Base-by-base conservation (phyloP, 2,113 vertebrate genomes). In the Xiphophorus couchianus region DNA sequence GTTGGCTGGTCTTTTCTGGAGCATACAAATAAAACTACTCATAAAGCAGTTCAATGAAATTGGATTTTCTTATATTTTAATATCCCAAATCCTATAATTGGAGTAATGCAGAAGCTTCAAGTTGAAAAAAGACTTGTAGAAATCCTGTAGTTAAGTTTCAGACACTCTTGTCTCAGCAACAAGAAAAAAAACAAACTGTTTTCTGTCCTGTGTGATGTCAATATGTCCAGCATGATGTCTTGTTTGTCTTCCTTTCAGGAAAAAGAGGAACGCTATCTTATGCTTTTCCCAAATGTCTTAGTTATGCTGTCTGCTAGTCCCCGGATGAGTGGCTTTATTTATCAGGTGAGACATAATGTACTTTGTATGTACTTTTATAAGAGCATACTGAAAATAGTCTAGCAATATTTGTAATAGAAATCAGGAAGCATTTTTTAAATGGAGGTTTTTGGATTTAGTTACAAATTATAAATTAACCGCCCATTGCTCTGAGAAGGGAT, bases 241-340 rank as follows among this genome's bases (percentile, higher is more conserved):
- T 7, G 27, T 78, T 1, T 58, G 25, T 70, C 10, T 76, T 27
- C 73, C 28, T 81, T 62, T 1, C 85, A 99, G 98, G 98, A 99
- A 67, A 97, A 96, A 92, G 97, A 99, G 31, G 98, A 99, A 84
- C 92, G 97, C 0, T 99, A 99, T 91, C 93, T 99, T 72, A 94
- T 99, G 95, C 90, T 99, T 78, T 99, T 99, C 90, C 94, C 97
- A 25, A 96, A 89, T 3, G 74, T 96, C 85, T 81, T 99, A 75
- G 91, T 99, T 74, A 96, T 98, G 95, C 92, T 99, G 29, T 98
- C 97, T 30, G 96, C 97, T 77, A 99, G 97, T 90, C 96, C 97
- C 71, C 95, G 97, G 66, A 99, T 99, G 98, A 99, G 97, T 83
- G 97, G 97, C 81, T 99, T 99, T 78, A 96, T 99, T 84, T 99